Evolutionary conservation across 2,888 invertebrate species (phyloP).

Genomic region (Caenorhabditis wallacei): DNA sequence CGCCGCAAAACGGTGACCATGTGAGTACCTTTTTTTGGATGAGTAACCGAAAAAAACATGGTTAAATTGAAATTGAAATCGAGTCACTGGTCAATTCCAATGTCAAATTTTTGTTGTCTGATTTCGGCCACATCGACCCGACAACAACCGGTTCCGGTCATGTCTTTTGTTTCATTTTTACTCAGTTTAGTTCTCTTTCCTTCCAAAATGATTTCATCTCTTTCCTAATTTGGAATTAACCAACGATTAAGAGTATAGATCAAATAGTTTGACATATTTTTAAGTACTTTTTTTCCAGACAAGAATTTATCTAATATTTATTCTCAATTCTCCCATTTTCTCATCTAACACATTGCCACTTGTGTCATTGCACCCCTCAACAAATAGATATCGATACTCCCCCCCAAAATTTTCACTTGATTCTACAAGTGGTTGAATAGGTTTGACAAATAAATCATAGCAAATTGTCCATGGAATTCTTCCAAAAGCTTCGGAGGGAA

Average conservation of each 20-base stretch:
- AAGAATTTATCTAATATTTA: no score
- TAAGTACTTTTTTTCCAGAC: no score
- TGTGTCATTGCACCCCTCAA: slow-evolving; percentile 45
- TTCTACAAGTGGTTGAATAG: slow-evolving; percentile 62
- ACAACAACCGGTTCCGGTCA: slow-evolving; percentile 32
- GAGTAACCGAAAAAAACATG: slow-evolving; percentile 3
- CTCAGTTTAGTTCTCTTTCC: slow-evolving; percentile 19
- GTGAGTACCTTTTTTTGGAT: slow-evolving; percentile 62
- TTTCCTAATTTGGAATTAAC: not conserved
- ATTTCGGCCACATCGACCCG: slow-evolving; percentile 45
- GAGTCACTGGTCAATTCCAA: slow-evolving; percentile 34
- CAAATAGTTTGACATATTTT: no score
- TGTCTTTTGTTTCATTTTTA: slow-evolving; percentile 24
- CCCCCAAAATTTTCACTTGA: slow-evolving; percentile 21
- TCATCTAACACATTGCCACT: slow-evolving; percentile 31
- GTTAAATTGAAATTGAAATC: slow-evolving; percentile 23
- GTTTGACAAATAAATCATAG: slow-evolving; percentile 60
- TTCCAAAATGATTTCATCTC: slow-evolving; percentile 3
- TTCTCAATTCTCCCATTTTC: slow-evolving; percentile 1
- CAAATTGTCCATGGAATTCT: slow-evolving; percentile 46
- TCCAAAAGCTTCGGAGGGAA: slow-evolving; percentile 2
- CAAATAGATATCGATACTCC: slow-evolving; percentile 60
- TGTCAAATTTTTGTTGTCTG: slow-evolving; percentile 52
- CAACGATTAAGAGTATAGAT: not conserved
- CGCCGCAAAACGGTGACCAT: slow-evolving; percentile 72